Evolutionary conservation across 1,140 invertebrate genomes (phyloP).

Genomic region (Anoplolepis gracilipes): DNA sequence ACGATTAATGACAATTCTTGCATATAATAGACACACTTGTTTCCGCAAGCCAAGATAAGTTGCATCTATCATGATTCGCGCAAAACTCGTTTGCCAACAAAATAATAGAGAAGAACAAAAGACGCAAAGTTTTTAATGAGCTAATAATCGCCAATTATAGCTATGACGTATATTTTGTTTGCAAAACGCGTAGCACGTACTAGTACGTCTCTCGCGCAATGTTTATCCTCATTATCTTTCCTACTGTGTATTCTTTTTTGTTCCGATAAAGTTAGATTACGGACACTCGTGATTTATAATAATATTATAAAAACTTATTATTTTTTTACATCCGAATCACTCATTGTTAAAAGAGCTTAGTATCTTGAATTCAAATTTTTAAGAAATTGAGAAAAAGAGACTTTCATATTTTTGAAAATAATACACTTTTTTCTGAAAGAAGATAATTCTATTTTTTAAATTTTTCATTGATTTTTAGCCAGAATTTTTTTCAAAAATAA

Average conservation of each 20-base stretch:
- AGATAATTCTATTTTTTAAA: no score
- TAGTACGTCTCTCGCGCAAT: background rate
- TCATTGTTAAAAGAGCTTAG: background rate
- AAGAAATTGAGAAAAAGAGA: no score
- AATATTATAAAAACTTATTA: background rate
- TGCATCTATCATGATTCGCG: background rate
- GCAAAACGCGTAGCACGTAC: background rate
- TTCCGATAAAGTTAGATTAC: slow-evolving; percentile 16
- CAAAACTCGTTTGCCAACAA: background rate
- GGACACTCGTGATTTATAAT: background rate
- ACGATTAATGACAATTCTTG: slow-evolving; percentile 23
- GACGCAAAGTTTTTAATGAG: background rate
- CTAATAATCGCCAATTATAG: slow-evolving; percentile 37
- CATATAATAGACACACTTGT: background rate
- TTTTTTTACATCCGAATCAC: background rate
- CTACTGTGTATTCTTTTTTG: background rate
- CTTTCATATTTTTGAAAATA: no score
- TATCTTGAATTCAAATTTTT: no score
- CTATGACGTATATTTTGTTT: background rate
- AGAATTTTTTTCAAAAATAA: no score
- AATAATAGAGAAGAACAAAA: background rate
- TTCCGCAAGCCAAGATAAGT: slow-evolving; percentile 1
- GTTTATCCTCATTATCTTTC: slow-evolving; percentile 1
- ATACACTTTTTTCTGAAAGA: no score
- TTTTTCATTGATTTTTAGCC: no score